Evolutionary conservation across 2,888 invertebrate genomes (phyloP), one percentile per base, ranked within the genome.

Genomic region (Drosophila gaucha): DNA sequence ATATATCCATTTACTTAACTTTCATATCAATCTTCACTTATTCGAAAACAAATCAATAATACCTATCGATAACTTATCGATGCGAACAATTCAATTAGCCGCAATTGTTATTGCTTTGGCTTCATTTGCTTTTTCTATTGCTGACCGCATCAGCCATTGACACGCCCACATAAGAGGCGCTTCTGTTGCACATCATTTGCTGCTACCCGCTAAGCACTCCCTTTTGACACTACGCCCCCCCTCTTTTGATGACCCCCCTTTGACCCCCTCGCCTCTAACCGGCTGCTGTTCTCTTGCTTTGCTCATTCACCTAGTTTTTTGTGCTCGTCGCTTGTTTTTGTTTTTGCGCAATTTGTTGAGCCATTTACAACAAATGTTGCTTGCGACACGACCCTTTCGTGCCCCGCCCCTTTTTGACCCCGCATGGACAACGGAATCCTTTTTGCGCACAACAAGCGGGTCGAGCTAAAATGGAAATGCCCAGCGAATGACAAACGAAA

Each of bases 341-440:
- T 62, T 76, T 41, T 74, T 74, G 78, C 67, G 50, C 71, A 71
- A 76, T 76, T 76, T 76, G 76, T 74, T 76, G 76, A 66, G 71
- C 76, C 76, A 78, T 78, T 79, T 71, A 71, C 71, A 71, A 71
- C 76, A 79, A 79, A 79, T 76, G 76, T 77, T 63, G 73, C 77
- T 76, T 28, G 57, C 18, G 66, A 65, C 36, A 39, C 59, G 51
- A 43, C 57, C 14, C 41, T 8, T 6, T 9, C 28, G 6, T 9
- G 6, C 10, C 1, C 28, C 20, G n/a, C 20, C 20, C 1, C 30
- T 22, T n/a, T 5, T 31, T 39, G 49, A 49, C 49, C 41, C 71
- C 35, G 24, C 38, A 16, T 39, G 76, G 79, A 77, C 76, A 78
- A 60, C 76, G 71, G 71, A 77, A 77, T 71, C 76, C 76, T 77